Evolutionary conservation across 2,888 invertebrate genomes (phyloP).

Genomic region (Pteria penguin): DNA sequence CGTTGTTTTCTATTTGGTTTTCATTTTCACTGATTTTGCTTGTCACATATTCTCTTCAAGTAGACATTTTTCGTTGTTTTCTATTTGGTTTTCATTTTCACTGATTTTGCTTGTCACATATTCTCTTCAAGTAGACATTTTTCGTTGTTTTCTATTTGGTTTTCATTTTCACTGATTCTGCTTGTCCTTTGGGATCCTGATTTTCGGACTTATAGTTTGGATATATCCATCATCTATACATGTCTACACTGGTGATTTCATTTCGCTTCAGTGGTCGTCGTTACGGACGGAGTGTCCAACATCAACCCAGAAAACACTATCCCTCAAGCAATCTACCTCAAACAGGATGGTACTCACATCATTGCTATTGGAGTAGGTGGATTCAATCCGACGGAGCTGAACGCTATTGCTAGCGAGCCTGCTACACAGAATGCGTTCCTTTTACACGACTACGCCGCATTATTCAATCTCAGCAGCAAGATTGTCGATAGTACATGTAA

Average conservation of each 20-base stretch:
- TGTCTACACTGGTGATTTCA: not conserved
- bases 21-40: too few species aligned
- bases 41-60: too few species aligned
- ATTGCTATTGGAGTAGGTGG: slow-evolving; percentile 72
- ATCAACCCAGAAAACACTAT: slow-evolving; percentile 69
- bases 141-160: too few species aligned
- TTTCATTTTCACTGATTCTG: too few species aligned
- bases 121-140: too few species aligned
- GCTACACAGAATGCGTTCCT: slow-evolving; percentile 62
- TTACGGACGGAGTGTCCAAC: slow-evolving; percentile 77
- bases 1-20: too few species aligned
- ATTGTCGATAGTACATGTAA: slow-evolving; percentile 63
- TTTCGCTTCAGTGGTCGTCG: slow-evolving; percentile 63
- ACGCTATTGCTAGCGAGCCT: slow-evolving; percentile 66
- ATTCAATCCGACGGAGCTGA: slow-evolving; percentile 62
- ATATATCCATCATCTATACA: too few species aligned
- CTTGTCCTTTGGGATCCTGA: too few species aligned
- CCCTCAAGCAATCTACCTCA: slow-evolving; percentile 64
- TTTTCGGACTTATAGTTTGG: too few species aligned
- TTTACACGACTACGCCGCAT: slow-evolving; percentile 61
- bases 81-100: too few species aligned
- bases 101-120: too few species aligned
- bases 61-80: too few species aligned
- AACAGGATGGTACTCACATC: slow-evolving; percentile 67
- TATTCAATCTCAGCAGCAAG: slow-evolving; percentile 62